Conservation (phyloP, 2,888 invertebrate species). For the Napeogenes inachia region DNA sequence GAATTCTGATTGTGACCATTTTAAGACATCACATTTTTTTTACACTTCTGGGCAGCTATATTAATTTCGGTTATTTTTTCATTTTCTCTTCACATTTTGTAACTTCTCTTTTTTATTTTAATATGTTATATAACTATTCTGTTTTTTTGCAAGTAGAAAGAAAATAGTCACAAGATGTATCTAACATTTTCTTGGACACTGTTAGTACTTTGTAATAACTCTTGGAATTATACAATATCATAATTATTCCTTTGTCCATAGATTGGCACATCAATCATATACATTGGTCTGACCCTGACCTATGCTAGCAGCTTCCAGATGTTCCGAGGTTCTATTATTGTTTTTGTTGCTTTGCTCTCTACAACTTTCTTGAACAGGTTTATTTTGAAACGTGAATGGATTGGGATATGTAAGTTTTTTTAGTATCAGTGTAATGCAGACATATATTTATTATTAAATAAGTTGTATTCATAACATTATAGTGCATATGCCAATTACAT, state of each 20-base stretch:
- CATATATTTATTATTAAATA: too few species aligned
- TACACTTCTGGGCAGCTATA: too few species aligned
- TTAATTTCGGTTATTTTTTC: too few species aligned
- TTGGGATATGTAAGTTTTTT: constrained; percentile 79
- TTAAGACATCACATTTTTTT: not conserved
- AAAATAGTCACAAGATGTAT: too few species aligned
- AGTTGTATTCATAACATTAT: too few species aligned
- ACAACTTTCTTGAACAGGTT: constrained; percentile 85
- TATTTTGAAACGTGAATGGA: constrained; percentile 83
- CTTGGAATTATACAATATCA: too few species aligned
- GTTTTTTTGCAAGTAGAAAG: too few species aligned
- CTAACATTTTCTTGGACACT: not conserved
- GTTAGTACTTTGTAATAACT: not conserved
- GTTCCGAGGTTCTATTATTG: constrained; percentile 92
- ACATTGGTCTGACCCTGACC: constrained; percentile 93
- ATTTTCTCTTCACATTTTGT: too few species aligned
- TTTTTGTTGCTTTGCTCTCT: constrained; percentile 93
- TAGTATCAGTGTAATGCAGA: not conserved
- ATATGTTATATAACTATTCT: too few species aligned
- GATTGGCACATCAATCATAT: constrained; percentile 92
- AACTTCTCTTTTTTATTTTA: too few species aligned
- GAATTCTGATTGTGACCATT: not conserved
- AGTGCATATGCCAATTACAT: too few species aligned
- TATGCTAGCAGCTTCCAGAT: constrained; percentile 97
- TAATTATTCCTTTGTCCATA: constrained; percentile 32